Base-by-base conservation (phyloP, 1,140 invertebrate genomes). In the Chlorops oryzae region DNA sequence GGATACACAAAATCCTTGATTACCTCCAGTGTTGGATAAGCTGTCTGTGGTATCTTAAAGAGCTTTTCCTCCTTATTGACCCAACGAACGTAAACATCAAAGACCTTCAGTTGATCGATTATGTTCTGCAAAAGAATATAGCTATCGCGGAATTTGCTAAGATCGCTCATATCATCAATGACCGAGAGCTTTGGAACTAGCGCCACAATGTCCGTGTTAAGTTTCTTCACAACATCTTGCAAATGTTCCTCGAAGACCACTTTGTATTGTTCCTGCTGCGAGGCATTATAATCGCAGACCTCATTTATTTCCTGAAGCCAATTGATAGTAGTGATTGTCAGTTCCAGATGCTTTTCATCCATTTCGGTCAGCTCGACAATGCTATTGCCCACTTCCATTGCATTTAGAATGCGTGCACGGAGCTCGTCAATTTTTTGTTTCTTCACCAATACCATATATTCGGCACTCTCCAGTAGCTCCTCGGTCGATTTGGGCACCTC, bases 41-140 rank as follows among this genome's bases (percentile, higher is more conserved):
- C 68, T 0, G 84, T 83, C 34, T 82, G 59, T 2, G 85, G 84
- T 62, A 90, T 86, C 65, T 91, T 89, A 59, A 93, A 91, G 3
- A 92, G 78, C 9, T 74, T 74, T 78, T 96, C 91, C 77, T 95
- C 91, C 59, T 85, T 83, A 73, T 93, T 93, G 34, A 95, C 90
- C 90, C 89, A 93, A 4, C 75, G 62, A 20, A 90, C 83, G 57
- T 84, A 77, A 53, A 84, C 79, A 56, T 86, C 79, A 53, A 88
- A 83, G 42, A 82, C 80, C 55, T 81, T 77, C 15, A 95, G 73
- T 58, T 84, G 78, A 54, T 84, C 82, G 40, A 88, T 79, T 46
- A 92, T 80, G 58, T 82, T 81, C 42, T 83, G 78, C 32, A 92
- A 79, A 61, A 88, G 70, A 64, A 82, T 78, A 46, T 86, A 75